These are phyloP conservation scores for Callyntrura sp. DNA, from an alignment of 2,888 invertebrate genomes.

Conservation along the genomic window DNA sequence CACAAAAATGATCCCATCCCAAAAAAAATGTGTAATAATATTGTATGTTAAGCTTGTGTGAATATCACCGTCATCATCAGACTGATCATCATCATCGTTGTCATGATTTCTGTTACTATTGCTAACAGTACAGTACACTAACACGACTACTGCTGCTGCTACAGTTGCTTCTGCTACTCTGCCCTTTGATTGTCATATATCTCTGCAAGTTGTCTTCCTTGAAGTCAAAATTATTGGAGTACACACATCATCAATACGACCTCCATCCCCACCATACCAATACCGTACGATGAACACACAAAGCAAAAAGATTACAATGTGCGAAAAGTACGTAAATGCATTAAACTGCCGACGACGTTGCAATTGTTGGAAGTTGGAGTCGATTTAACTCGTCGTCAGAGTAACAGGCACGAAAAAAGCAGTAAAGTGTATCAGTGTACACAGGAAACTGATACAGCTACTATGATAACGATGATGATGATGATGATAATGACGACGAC, in stretches of 20 bases:
- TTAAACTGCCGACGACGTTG: too few relatives aligned
- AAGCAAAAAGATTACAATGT: too few relatives aligned
- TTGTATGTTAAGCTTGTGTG: neutral
- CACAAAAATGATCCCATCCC: slow-evolving; percentile 2
- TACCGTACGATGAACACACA: neutral
- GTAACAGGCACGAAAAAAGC: neutral
- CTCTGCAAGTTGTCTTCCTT: slow-evolving; percentile 73
- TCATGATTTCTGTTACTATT: too few relatives aligned
- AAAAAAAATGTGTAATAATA: too few relatives aligned
- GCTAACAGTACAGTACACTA: too few relatives aligned
- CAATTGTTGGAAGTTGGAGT: too few relatives aligned
- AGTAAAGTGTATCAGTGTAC: slow-evolving; percentile 6
- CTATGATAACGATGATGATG: neutral
- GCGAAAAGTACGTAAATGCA: too few relatives aligned
- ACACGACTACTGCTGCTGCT: too few relatives aligned
- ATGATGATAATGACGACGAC: neutral
- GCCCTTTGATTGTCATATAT: slow-evolving; percentile 74
- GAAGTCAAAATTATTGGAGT: slow-evolving; percentile 76
- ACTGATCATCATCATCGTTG: too few relatives aligned
- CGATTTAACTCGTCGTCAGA: neutral
- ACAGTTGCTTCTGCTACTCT: neutral
- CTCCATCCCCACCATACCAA: slow-evolving; percentile 40
- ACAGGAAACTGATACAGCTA: slow-evolving; percentile 49
- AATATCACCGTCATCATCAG: slow-evolving; percentile 10
- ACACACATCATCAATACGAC: slow-evolving; percentile 67